Percentiles rank a stretch among this genome's conserved stretches.
These are phyloP conservation scores for Subacronicta megacephala DNA, from an alignment of 2,888 invertebrate genomes.

Conservation along the genomic window DNA sequence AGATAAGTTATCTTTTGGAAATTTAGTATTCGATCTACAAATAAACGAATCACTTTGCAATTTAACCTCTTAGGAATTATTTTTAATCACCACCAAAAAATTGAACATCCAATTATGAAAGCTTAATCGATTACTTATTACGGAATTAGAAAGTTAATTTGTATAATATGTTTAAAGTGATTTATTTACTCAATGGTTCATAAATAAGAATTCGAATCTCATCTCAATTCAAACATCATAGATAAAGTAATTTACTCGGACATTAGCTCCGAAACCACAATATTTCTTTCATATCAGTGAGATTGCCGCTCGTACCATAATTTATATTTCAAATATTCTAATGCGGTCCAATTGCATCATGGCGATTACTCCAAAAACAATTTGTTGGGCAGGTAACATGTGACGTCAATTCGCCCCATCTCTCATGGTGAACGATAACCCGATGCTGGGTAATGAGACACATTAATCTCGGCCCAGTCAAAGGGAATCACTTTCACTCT, in stretches of 20 bases:
- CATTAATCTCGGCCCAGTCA: conserved; percentile 72
- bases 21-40: conserved; percentile 18
- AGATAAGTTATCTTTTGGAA: background rate
- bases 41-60: conserved; percentile 11
- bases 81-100: conserved; percentile 28
- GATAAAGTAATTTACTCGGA: conserved; percentile 63
- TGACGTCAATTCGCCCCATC: conserved; percentile 72
- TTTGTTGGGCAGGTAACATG: conserved; percentile 49
- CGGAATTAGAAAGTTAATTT: conserved; percentile 47
- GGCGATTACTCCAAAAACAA: conserved; percentile 63
- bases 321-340: conserved; percentile 73
- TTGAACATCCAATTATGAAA: conserved; percentile 24
- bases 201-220: conserved; percentile 60
- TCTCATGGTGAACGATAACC: conserved; percentile 66
- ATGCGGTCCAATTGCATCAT: conserved; percentile 69
- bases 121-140: conserved; percentile 44
- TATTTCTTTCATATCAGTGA: conserved; percentile 71
- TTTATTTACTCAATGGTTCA: conserved; percentile 52
- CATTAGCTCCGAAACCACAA: conserved; percentile 65
- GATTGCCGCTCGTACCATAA: conserved; percentile 66
- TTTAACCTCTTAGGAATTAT: conserved; percentile 10
- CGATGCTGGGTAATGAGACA: conserved; percentile 60
- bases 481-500: conserved; percentile 79
- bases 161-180: conserved; percentile 45
- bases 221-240: conserved; percentile 51